Percentiles rank a stretch among this genome's conserved stretches.
These are phyloP conservation scores for Percopsis omiscomaycus DNA, from an alignment of 2,797 vertebrate species.

Conservation along the genomic window DNA sequence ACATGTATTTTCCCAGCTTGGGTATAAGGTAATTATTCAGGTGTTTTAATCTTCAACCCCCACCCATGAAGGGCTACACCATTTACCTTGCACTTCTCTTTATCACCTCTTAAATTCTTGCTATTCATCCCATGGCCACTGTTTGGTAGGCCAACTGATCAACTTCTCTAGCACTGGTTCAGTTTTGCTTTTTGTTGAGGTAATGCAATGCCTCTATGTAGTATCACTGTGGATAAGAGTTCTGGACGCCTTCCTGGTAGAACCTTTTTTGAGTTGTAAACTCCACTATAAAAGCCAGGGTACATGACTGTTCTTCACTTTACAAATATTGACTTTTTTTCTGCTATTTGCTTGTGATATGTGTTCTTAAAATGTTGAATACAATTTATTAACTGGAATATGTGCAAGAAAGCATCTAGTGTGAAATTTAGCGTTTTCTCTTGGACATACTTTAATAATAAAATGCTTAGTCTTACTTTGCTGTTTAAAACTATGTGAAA, in stretches of 20 bases:
- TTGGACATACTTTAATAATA: constrained; percentile 37
- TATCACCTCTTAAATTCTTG: constrained; percentile 24
- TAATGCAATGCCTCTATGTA: constrained; percentile 49
- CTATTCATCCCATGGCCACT: constrained; percentile 31
- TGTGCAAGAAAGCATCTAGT: constrained; percentile 53
- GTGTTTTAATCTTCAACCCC: constrained; percentile 43
- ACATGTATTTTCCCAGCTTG: constrained; percentile 45
- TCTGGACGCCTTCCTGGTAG: constrained; percentile 42
- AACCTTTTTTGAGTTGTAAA: constrained; percentile 34
- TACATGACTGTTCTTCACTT: constrained; percentile 68
- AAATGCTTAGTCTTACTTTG: constrained; percentile 51
- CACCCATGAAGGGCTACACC: constrained; percentile 68
- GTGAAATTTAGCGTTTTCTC: constrained; percentile 35
- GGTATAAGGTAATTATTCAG: constrained; percentile 28
- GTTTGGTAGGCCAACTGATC: constrained; percentile 67
- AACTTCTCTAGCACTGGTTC: constrained; percentile 48
- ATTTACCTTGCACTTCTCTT: constrained; percentile 55
- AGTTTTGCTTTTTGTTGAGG: constrained; percentile 7
- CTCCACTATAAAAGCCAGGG: constrained; percentile 40
- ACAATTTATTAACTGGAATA: constrained; percentile 71
- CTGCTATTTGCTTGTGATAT: constrained; percentile 55
- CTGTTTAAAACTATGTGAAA: constrained; percentile 45
- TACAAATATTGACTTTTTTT: constrained; percentile 61
- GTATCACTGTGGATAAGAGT: constrained; percentile 62
- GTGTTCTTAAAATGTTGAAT: constrained; percentile 54